Conservation (phyloP, 2,113 vertebrate species). For the Malurus cyaneus region DNA sequence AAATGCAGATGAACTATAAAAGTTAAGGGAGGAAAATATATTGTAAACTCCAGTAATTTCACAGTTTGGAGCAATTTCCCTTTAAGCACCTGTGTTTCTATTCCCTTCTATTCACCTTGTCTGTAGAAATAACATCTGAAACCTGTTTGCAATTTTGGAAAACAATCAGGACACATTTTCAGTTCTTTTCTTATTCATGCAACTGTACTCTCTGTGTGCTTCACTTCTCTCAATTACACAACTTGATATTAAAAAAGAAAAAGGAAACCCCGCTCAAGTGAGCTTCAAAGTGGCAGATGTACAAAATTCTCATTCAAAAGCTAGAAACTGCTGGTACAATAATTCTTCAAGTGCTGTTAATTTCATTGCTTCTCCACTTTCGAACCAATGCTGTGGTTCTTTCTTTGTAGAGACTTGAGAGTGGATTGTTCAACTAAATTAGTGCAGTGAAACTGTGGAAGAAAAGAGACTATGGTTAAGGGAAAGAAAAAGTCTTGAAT, state of each 20-base stretch:
- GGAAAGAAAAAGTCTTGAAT: background rate
- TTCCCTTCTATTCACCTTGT: background rate
- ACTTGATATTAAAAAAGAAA: conserved; percentile 37
- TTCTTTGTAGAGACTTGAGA: background rate
- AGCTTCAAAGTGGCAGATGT: conserved; percentile 61
- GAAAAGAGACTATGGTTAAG: background rate
- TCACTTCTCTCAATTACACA: conserved; percentile 64
- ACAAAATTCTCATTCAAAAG: conserved; percentile 48
- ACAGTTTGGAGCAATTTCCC: conserved; percentile 12
- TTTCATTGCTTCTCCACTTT: background rate
- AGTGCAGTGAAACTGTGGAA: background rate
- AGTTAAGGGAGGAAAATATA: background rate
- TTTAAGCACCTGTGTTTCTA: conserved; percentile 37
- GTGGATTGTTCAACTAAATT: background rate
- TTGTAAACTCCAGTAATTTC: background rate
- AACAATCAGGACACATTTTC: conserved; percentile 62
- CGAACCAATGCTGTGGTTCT: background rate
- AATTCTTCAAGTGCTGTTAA: conserved; percentile 25
- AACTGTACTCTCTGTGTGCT: conserved; percentile 32
- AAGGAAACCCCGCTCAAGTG: conserved; percentile 42
- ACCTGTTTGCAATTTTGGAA: conserved; percentile 59
- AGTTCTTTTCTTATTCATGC: conserved; percentile 61
- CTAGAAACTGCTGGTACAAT: conserved; percentile 18
- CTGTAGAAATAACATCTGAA: conserved; percentile 61
- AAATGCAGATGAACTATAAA: conserved; percentile 27